Evolutionary conservation across 2,797 vertebrate species (phyloP).

Genomic region (Champsocephalus esox): DNA sequence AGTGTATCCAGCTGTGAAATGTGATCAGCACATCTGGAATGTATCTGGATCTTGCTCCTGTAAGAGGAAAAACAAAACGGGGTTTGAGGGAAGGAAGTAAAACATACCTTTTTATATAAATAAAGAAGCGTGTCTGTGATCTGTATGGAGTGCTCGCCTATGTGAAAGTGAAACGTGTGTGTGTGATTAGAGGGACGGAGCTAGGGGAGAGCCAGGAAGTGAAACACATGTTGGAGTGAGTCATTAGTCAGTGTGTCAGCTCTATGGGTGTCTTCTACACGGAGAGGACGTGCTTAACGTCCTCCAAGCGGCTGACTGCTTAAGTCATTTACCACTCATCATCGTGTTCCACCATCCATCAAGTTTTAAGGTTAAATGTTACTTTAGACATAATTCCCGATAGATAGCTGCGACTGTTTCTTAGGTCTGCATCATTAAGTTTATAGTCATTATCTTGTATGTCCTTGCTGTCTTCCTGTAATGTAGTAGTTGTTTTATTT

Average conservation of each 20-base stretch:
- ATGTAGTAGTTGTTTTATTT: too few species aligned
- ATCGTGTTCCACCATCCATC: constrained; percentile 49
- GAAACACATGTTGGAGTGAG: constrained; percentile 58
- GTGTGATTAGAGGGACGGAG: not conserved
- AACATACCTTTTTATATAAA: constrained; percentile 72
- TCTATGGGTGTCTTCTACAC: constrained; percentile 52
- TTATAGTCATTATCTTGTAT: not conserved
- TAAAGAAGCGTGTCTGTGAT: constrained; percentile 67
- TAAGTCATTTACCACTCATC: constrained; percentile 42
- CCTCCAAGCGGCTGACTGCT: constrained; percentile 30
- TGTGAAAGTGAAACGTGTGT: constrained; percentile 40
- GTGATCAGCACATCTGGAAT: constrained; percentile 82
- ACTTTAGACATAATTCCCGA: not conserved
- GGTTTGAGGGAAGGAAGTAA: constrained; percentile 69
- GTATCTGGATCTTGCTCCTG: constrained; percentile 70
- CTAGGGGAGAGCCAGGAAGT: constrained; percentile 39
- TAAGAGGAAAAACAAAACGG: constrained; percentile 28
- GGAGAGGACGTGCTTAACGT: constrained; percentile 33
- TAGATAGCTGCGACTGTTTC: not conserved
- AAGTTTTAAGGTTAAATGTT: constrained; percentile 11
- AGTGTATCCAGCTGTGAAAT: constrained; percentile 83
- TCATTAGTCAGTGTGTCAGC: constrained; percentile 57
- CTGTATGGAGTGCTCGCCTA: constrained; percentile 21
- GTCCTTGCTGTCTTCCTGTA: not conserved
- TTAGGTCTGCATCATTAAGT: not conserved